These are phyloP conservation scores for Elephantulus edwardii DNA, from an alignment of 2,113 vertebrate species.

Conservation along the genomic window DNA sequence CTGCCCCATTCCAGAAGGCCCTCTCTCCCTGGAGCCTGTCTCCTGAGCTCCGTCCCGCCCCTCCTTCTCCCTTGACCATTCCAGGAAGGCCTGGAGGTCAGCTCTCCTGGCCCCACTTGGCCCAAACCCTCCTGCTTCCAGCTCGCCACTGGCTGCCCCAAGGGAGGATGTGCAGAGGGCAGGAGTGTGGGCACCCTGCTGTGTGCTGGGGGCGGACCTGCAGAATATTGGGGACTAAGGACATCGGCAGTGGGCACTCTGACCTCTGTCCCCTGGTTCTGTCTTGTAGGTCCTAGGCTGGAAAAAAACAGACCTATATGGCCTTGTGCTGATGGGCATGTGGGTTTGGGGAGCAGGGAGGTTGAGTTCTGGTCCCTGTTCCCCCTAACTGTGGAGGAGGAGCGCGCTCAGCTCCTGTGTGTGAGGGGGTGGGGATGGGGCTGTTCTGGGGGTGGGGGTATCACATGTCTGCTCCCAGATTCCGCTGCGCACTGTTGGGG, in stretches of 20 bases:
- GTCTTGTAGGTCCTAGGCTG: not conserved
- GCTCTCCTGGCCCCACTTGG: not conserved
- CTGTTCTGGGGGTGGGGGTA: not conserved
- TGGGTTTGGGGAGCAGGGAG: not conserved
- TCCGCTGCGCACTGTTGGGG: not conserved
- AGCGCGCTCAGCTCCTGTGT: not conserved
- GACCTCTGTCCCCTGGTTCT: not conserved
- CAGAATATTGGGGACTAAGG: too few species aligned
- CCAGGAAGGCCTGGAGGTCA: not conserved
- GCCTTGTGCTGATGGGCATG: not conserved
- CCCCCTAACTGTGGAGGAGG: not conserved
- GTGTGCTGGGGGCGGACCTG: too few species aligned
- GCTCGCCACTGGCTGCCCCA: too few species aligned
- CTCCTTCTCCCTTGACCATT: not conserved
- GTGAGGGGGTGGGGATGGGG: not conserved
- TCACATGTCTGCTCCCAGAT: not conserved
- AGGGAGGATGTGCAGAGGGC: too few species aligned
- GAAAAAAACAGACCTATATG: not conserved
- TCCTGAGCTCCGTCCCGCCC: not conserved
- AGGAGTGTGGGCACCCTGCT: too few species aligned
- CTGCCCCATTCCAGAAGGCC: not conserved
- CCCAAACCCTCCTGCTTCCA: not conserved
- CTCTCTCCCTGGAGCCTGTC: not conserved
- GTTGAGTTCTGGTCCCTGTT: not conserved
- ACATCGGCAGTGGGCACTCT: too few species aligned